Evolutionary conservation across 2,797 vertebrate genomes (phyloP), one percentile per base, ranked within the genome.

Genomic region (Hypotaenidia philippensis): DNA sequence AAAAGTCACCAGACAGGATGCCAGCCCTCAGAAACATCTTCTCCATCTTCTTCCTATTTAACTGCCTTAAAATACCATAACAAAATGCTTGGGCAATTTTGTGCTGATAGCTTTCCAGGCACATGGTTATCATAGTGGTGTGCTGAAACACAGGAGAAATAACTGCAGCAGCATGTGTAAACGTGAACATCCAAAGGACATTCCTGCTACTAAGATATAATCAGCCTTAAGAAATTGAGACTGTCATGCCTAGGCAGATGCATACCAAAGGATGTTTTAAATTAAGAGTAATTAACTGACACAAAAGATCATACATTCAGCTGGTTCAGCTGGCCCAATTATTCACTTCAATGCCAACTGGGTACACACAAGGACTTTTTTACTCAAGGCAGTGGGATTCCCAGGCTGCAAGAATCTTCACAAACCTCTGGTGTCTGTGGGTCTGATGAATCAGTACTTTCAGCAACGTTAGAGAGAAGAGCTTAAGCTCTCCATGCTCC

Each of bases 371-470:
- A 60, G 32, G 45, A n/a, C 57, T 34, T 21, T 72, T 69, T 27
- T 56, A 55, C 31, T 66, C 32, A 50, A 74, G 47, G 70, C 45
- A 56, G 52, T 20, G 34, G 59, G 44, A 66, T 53, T 85, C 78
- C 66, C 76, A 85, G 32, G 34, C 18, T 29, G 56, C 52, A 49
- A n/a, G 41, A 92, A 79, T 25, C 68, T 79, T 70, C 53, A 45
- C 44, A 85, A 76, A n/a, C 34, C 56, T 59, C 1, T 71, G 29
- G 0, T 31, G 44, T 66, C 71, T 76, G 29, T 17, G 40, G 22
- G 44, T 63, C 68, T 59, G 38, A 74, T 64, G 38, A 71, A 44
- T 79, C 76, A 86, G n/a, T 32, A 32, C 57, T 79, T 86, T 49
- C n/a, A 68, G 53, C 50, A 64, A 32, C 13, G 19, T 21, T 22